These are phyloP conservation scores for Heloderma charlesbogerti DNA, from an alignment of 2,113 vertebrate genomes.

Conservation along the genomic window DNA sequence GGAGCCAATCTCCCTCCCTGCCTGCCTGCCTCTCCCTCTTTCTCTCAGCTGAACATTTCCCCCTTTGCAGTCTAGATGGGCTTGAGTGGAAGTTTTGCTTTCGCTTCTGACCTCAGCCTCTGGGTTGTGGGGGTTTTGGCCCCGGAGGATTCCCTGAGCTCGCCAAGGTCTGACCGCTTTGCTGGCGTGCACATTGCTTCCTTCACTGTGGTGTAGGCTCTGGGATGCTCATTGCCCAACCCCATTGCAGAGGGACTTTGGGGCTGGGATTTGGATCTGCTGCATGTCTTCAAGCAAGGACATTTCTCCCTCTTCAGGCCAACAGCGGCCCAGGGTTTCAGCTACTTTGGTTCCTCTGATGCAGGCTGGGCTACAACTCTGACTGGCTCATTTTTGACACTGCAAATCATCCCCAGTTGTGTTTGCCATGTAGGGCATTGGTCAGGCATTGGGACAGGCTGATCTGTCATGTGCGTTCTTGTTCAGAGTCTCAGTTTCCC, in stretches of 20 bases:
- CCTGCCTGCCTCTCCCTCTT: neutral
- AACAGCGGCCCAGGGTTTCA: neutral
- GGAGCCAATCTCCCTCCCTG: neutral
- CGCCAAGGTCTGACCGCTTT: neutral
- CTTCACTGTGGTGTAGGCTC: too few relatives aligned
- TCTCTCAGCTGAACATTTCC: neutral
- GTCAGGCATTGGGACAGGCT: too few relatives aligned
- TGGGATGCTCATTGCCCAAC: rapidly evolving
- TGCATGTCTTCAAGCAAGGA: too few relatives aligned
- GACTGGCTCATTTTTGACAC: neutral
- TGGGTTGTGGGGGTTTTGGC: neutral
- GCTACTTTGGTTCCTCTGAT: neutral
- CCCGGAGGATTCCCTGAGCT: neutral
- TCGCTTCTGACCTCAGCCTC: neutral
- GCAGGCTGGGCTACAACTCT: neutral
- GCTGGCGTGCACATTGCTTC: neutral
- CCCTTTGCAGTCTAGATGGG: neutral
- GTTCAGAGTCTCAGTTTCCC: too few relatives aligned
- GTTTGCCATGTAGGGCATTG: too few relatives aligned
- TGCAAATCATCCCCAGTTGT: neutral
- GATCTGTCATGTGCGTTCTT: too few relatives aligned
- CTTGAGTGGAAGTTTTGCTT: neutral
- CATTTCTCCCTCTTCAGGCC: neutral
- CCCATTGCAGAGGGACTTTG: too few relatives aligned
- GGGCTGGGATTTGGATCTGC: too few relatives aligned